phyloP scores from a whole-genome alignment of 2,888 invertebrate species.

The Conchocele bisecta region DNA sequence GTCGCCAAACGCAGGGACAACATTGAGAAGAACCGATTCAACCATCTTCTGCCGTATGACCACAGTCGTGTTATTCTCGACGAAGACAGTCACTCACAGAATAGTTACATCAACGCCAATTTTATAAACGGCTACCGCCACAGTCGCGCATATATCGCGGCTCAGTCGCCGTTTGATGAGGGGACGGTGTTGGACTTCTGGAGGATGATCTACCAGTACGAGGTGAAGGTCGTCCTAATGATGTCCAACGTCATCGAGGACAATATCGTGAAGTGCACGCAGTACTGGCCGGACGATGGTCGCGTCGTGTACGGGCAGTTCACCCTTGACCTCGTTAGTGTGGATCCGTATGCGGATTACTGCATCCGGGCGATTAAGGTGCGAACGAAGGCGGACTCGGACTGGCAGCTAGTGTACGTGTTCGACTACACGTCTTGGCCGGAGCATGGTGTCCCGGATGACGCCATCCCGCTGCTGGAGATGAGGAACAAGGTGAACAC shows the following conservation, averaged over 20 bases:
- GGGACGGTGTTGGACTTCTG: constrained; percentile 84
- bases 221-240: constrained; percentile 83
- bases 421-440: constrained; percentile 82
- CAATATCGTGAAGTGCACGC: constrained; percentile 89
- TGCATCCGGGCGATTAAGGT: constrained; percentile 84
- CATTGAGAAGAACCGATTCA: constrained; percentile 75
- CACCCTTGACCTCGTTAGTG: constrained; percentile 92
- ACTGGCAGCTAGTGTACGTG: constrained; percentile 60
- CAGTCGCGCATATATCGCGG: constrained; percentile 84
- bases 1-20: constrained; percentile 69
- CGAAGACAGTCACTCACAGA: constrained; percentile 59
- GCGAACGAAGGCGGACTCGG: constrained; percentile 45
- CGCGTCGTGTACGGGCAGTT: constrained; percentile 93
- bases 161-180: constrained; percentile 83
- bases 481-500: constrained; percentile 69
- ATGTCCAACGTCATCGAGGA: constrained; percentile 83
- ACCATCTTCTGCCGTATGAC: constrained; percentile 81
- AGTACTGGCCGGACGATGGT: constrained; percentile 92
- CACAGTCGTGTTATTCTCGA: constrained; percentile 75
- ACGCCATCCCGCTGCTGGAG: constrained; percentile 79
- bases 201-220: constrained; percentile 84
- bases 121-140: constrained; percentile 81
- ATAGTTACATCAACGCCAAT: constrained; percentile 79
- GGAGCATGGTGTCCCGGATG: constrained; percentile 78
- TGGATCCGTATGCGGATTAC: constrained; percentile 96